phyloP scores from a whole-genome alignment of 2,797 vertebrate genomes.

The Distichodus sexfasciatus region DNA sequence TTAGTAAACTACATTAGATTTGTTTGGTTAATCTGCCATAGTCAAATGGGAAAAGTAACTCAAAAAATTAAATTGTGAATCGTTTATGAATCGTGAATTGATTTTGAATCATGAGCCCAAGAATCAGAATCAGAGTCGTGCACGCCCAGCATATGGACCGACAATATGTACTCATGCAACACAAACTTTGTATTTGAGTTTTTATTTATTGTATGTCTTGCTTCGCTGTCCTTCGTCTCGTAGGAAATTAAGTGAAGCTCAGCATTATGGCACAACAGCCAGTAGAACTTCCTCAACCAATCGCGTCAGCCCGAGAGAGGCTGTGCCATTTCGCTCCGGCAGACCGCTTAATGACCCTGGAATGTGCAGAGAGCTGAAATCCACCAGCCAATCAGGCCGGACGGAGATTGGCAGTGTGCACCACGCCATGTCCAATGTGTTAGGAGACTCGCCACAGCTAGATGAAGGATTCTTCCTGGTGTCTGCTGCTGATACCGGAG shows the following conservation, averaged over 20 bases:
- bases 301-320: conserved; percentile 66
- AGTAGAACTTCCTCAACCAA: conserved; percentile 65
- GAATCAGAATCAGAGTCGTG: conserved; percentile 4
- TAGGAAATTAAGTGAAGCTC: conserved; percentile 72
- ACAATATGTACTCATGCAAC: neutral
- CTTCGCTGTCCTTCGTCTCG: conserved; percentile 62
- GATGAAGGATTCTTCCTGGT: conserved; percentile 38
- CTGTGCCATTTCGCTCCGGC: conserved; percentile 70
- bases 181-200: conserved; percentile 50
- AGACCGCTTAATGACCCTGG: conserved; percentile 71
- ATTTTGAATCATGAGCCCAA: too few species aligned
- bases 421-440: conserved; percentile 2
- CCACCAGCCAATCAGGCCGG: conserved; percentile 62
- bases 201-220: conserved; percentile 65
- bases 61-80: too few species aligned
- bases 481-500: too few species aligned
- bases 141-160: too few species aligned
- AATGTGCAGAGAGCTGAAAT: conserved; percentile 66
- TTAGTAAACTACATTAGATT: too few species aligned
- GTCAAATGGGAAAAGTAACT: too few species aligned
- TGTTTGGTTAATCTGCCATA: too few species aligned
- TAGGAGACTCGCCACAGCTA: conserved; percentile 38
- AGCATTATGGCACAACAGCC: conserved; percentile 65
- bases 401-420: conserved; percentile 59
- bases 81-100: too few species aligned